Base-by-base conservation (phyloP, 2,113 vertebrate species). In the Psophia crepitans region DNA sequence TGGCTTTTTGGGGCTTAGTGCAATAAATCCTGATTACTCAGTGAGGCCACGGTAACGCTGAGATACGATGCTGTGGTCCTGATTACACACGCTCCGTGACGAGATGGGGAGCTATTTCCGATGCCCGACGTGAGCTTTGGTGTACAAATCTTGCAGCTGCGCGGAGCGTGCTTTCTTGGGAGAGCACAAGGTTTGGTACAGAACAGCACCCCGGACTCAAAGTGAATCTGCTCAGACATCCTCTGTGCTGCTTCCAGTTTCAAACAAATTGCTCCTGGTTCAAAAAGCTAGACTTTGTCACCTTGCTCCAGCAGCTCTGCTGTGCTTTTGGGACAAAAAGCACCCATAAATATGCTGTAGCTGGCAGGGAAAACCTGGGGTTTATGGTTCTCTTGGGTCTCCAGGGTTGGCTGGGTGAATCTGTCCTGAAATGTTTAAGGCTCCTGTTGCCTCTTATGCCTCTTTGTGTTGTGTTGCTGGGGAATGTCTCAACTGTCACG, bases 11-110 rank as follows among this genome's bases (percentile, higher is more conserved):
- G 69, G 78, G 78, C 80, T 91, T 90, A 84, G 63, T 73, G 54
- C 83, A 83, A 43, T 73, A 90, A 87, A 86, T 61, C 60, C 89
- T 68, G 51, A 56, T 94, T 70, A 13, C 39, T 68, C 1, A 0
- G 26, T 4, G 5, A 53, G 79, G 65, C 61, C 0, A 0, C 2
- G 0, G 51, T 39, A 43, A 61, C 33, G 51, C 88, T 28, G 37
- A 68, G 44, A 8, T 54, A 14, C 2, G 41, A 44, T 28, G 57
- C 65, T 13, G 4, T 27, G 71, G 21, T 63, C 41, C 80, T 1
- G 4, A 12, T 71, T 12, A 33, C 26, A 3, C 3, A 10, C 3
- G 15, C 48, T 49, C 56, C 0, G 0, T 6, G 49, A 27, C 27
- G 65, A 90, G n/a, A 12, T 39, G 35, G 71, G 51, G 46, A 49